Conservation (phyloP, 2,797 vertebrate genomes). For the Malurus splendens region DNA sequence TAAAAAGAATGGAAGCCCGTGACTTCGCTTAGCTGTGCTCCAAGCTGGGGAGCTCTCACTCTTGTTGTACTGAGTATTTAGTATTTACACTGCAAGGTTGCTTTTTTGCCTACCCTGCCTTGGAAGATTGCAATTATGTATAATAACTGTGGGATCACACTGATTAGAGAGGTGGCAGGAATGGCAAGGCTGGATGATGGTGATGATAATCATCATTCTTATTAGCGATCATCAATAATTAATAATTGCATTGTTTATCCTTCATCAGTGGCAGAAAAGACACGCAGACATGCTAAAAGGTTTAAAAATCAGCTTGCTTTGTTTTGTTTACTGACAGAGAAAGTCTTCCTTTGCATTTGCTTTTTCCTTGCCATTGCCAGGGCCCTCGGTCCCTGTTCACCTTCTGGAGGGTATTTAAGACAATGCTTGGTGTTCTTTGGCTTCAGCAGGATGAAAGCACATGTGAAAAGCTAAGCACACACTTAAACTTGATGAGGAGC, state of each 20-base stretch:
- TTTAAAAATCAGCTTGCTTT: slow-evolving; percentile 45
- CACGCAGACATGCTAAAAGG: slow-evolving; percentile 34
- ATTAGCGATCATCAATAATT: slow-evolving; percentile 56
- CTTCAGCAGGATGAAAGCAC: not conserved
- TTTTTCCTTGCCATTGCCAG: not conserved
- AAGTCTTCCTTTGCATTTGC: not conserved
- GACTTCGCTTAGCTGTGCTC: slow-evolving; percentile 43
- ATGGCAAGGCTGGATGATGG: slow-evolving; percentile 12
- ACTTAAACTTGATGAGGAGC: not conserved
- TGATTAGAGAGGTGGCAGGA: slow-evolving; percentile 54
- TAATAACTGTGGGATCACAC: slow-evolving; percentile 30
- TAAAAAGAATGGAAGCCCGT: slow-evolving; percentile 61
- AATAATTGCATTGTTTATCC: slow-evolving; percentile 58
- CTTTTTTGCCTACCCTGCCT: slow-evolving; percentile 38
- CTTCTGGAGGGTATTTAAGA: not conserved
- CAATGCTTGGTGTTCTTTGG: not conserved
- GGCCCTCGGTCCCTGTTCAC: not conserved
- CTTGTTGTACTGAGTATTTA: slow-evolving; percentile 64
- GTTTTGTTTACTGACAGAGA: slow-evolving; percentile 51
- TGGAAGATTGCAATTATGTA: slow-evolving; percentile 60
- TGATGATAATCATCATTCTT: slow-evolving; percentile 51
- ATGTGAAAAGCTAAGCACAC: not conserved
- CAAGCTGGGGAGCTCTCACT: slow-evolving; percentile 42
- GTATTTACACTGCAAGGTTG: slow-evolving; percentile 60
- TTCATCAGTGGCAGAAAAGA: slow-evolving; percentile 20